These are phyloP conservation scores for Tachycineta bicolor DNA, from an alignment of 2,113 vertebrate genomes.

Conservation along the genomic window DNA sequence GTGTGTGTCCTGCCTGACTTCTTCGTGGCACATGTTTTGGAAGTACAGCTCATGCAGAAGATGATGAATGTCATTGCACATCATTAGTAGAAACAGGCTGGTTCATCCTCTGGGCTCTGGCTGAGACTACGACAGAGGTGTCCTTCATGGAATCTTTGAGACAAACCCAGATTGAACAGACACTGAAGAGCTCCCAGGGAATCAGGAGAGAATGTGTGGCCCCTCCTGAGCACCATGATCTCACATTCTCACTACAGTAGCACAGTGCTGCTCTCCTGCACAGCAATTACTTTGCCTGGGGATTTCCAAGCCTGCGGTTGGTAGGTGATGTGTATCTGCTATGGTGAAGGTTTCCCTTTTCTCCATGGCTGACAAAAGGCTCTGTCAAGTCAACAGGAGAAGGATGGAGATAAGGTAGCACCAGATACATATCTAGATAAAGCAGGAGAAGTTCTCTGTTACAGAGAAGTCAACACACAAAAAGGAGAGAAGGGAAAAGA, in stretches of 20 bases:
- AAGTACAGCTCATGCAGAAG: not conserved
- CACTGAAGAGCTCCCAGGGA: not conserved
- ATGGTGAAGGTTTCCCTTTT: not conserved
- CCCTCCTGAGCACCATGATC: not conserved
- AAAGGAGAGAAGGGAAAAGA: not conserved
- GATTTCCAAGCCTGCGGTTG: not conserved
- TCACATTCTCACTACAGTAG: not conserved
- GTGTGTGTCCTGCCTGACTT: not conserved
- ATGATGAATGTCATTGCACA: not conserved
- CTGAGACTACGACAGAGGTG: not conserved
- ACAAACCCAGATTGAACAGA: not conserved
- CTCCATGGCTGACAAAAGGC: not conserved
- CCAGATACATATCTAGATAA: not conserved
- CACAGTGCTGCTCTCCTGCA: not conserved
- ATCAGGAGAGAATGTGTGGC: not conserved
- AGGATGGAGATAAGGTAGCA: not conserved
- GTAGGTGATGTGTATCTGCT: not conserved
- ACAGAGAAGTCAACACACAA: not conserved
- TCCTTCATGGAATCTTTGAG: not conserved
- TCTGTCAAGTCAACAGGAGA: not conserved
- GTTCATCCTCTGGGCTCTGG: not conserved
- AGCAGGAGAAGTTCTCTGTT: not conserved
- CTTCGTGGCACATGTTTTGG: not conserved
- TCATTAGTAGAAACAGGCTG: not conserved
- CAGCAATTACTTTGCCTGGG: not conserved